Percentiles rank a stretch among this genome's conserved stretches.
Conservation (phyloP, 2,797 vertebrate genomes). For the Macropodus opercularis region DNA sequence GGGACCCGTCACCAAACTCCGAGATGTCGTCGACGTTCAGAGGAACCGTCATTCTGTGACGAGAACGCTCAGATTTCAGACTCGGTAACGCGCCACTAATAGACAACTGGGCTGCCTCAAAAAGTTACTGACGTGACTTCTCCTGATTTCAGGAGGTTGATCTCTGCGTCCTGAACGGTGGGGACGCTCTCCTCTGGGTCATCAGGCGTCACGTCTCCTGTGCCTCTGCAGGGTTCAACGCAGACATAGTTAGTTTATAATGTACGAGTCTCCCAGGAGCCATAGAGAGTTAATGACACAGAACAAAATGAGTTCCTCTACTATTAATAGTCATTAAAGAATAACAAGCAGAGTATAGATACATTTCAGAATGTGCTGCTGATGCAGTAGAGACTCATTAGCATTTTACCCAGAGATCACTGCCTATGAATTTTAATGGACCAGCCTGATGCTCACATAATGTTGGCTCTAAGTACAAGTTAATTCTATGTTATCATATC, state of each 20-base stretch:
- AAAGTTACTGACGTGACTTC: slow-evolving; percentile 88
- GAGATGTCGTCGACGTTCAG: slow-evolving; percentile 87
- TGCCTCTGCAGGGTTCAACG: slow-evolving; percentile 57
- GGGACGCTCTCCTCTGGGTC: slow-evolving; percentile 82
- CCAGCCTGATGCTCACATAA: not conserved
- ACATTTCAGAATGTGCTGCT: not conserved
- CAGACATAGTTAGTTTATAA: not conserved
- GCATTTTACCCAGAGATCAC: not conserved
- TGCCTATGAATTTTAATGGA: slow-evolving; percentile 1
- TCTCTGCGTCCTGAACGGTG: slow-evolving; percentile 89
- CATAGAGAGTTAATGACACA: not conserved
- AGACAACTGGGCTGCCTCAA: not conserved
- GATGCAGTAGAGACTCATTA: not conserved
- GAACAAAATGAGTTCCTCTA: not conserved
- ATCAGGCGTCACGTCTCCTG: slow-evolving; percentile 80
- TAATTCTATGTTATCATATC: not conserved
- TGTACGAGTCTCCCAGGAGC: not conserved
- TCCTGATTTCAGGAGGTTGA: slow-evolving; percentile 91
- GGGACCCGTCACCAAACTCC: slow-evolving; percentile 86
- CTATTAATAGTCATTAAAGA: not conserved
- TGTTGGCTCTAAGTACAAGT: not conserved
- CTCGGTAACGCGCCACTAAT: not conserved
- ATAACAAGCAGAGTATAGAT: not conserved
- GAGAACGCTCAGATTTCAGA: not conserved
- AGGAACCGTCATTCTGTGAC: slow-evolving; percentile 82